Percentiles rank a stretch among this genome's conserved stretches.
Conservation (phyloP, 2,888 invertebrate species). For the Criorhina ranunculi region DNA sequence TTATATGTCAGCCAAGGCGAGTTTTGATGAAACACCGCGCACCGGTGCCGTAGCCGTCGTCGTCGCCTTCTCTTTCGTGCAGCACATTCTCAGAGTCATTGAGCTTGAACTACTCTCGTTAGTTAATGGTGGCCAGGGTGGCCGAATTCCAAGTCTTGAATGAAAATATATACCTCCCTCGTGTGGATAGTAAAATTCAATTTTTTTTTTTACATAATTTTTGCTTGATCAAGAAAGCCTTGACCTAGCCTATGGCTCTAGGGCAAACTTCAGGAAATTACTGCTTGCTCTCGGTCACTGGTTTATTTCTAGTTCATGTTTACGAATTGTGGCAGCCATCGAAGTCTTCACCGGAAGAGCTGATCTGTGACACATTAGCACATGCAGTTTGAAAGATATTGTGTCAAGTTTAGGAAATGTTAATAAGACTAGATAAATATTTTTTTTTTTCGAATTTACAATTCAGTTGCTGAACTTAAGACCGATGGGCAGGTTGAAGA, state of each 20-base stretch:
- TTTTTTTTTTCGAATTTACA: conserved; percentile 12
- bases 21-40: background rate
- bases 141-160: conserved; percentile 14
- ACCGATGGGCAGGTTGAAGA: no score
- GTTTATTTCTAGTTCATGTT: conserved; percentile 34
- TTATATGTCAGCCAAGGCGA: conserved; percentile 38
- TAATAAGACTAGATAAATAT: conserved; percentile 51
- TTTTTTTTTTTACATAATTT: conserved; percentile 53
- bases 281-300: conserved; percentile 3
- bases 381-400: conserved; percentile 40
- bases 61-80: background rate
- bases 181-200: background rate
- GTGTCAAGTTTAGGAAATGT: conserved; percentile 70
- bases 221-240: conserved; percentile 43
- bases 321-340: conserved; percentile 13
- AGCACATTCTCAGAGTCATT: background rate
- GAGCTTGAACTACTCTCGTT: background rate
- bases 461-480: conserved; percentile 22
- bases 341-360: conserved; percentile 58
- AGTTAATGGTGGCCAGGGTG: conserved; percentile 7
- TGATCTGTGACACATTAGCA: conserved; percentile 50
- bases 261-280: conserved; percentile 50
- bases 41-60: conserved; percentile 12
- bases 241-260: conserved; percentile 64
- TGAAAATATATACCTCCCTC: conserved; percentile 23